Evolutionary conservation across 53 echinoderm and acorn worm species (phyloP), one percentile per base, ranked within the genome.

Genomic region (Mesocentrotus franciscanus): DNA sequence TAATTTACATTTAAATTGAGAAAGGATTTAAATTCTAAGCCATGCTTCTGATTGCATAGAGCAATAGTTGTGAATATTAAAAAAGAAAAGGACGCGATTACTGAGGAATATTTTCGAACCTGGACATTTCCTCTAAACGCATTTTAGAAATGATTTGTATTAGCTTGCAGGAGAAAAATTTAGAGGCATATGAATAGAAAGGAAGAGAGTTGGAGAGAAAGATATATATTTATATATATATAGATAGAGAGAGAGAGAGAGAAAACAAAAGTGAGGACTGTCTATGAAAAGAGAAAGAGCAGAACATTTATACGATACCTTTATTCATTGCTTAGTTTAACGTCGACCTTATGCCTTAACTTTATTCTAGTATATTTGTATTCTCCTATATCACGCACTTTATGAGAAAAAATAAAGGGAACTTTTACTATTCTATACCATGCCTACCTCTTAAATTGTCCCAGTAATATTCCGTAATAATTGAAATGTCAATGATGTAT

Each of bases 1-100:
- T 49, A 84, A 84, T 84, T 84, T 84, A 84, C 84, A 84, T 84
- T 36, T 84, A 84, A 32, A 84, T 84, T 84, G 84, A 84, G 84
- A 84, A 78, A 84, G 84, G 84, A 49, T 84, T 84, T 16, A 4
- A 84, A 42, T 84, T 18, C 49, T 84, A 84, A 84, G 84, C 84
- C 49, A 16, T 49, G 55, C 24, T 4, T 49, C 49, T 36, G 42
- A 84, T 74, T 84, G 84, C 84, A 39, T 18, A 49, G 74, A 30
- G 32, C 30, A 27, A 74, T 74, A 74, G 32, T 18, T 30, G 68
- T 30, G 74, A 32, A 29, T 9, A 74, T n/a, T 22, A 18, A 68
- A 20, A 16, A 68, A 24, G 71, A 26, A 71, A 24, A 71, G n/a
- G 1, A 24, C 71, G 74, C 74, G 10, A 10, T 11, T 2, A 74